These are phyloP conservation scores for Crotalus helleri DNA, from an alignment of 2,113 vertebrate genomes.

Conservation along the genomic window DNA sequence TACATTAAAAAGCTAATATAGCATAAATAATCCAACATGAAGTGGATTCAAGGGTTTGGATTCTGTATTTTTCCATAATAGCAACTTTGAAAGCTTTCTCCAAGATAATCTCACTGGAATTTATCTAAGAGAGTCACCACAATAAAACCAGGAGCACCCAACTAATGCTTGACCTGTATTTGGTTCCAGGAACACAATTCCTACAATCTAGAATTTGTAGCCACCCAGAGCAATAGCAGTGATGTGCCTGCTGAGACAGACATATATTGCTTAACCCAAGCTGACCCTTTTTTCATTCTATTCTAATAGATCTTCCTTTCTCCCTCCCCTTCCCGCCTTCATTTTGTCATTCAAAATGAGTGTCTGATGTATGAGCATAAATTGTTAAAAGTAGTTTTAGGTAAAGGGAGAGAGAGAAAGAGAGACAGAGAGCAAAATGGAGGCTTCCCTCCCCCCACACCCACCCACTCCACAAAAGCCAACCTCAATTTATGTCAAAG, in stretches of 20 bases:
- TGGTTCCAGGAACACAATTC: conserved; percentile 39
- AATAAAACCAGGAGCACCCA: neutral
- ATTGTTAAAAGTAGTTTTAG: conserved; percentile 91
- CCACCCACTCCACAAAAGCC: conserved; percentile 81
- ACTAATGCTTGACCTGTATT: conserved; percentile 45
- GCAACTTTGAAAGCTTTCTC: neutral
- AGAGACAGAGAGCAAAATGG: conserved; percentile 78
- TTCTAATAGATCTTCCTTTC: conserved; percentile 72
- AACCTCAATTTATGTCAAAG: conserved; percentile 99
- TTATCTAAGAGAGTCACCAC: neutral
- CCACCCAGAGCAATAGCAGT: conserved; percentile 60
- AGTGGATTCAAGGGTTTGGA: neutral
- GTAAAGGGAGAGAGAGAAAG: conserved; percentile 82
- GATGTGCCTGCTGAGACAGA: conserved; percentile 57
- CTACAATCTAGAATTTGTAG: conserved; percentile 52
- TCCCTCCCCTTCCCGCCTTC: conserved; percentile 69
- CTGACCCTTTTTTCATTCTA: conserved; percentile 71
- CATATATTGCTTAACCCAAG: conserved; percentile 65
- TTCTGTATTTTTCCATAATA: neutral
- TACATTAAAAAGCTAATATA: neutral
- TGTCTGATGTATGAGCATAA: conserved; percentile 79
- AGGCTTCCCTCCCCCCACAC: conserved; percentile 41
- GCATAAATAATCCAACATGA: neutral
- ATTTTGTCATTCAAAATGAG: conserved; percentile 84
- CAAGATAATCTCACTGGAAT: neutral